Evolutionary conservation across 92 coral and sea anemone genomes (phyloP), one percentile per base, ranked within the genome.

Genomic region (Plumapathes pennacea): DNA sequence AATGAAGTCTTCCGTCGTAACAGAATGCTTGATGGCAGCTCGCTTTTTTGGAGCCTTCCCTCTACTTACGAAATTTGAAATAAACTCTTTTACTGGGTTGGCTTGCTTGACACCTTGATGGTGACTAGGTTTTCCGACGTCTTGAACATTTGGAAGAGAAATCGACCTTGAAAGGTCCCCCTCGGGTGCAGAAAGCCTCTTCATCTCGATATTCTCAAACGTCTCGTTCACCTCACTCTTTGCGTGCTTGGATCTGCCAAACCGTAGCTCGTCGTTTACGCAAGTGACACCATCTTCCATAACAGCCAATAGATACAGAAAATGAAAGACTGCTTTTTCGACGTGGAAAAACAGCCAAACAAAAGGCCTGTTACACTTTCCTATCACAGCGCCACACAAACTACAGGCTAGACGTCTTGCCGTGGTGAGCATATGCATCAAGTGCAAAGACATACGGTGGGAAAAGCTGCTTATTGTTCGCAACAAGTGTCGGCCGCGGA

Each of bases 21-120:
- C 62, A 28, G 78, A 72, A 22, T 81, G 72, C 22, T 64, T 72
- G 14, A 80, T 38, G 0, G 54, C 50, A 32, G 71, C 67, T 11
- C 99, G 85, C 49, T 62, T 88, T 55, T 88, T 94, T 46, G 46
- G 53, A 10, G 82, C 80, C 45, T 81, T 84, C n/a, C n/a, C n/a
- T 57, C 96, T 63, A 33, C 76, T 76, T 11, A 88, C 99, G 69
- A 94, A 81, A 72, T 69, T 88, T 12, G 81, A 39, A 21, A 94
- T 81, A 64, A 94, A 89, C 51, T 89, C 98, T 67, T 92, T 92
- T 44, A 92, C 95, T 24, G 95, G 96, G 70, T 68, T 67, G 38
- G 65, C n/a, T n/a, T n/a, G n/a, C n/a, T n/a, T n/a, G 34, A 18
- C 18, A 71, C 44, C 70, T 60, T 32, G 40, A n/a, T n/a, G 80